Base-by-base conservation (phyloP, 2,888 invertebrate genomes). In the Lasiommata megera region DNA sequence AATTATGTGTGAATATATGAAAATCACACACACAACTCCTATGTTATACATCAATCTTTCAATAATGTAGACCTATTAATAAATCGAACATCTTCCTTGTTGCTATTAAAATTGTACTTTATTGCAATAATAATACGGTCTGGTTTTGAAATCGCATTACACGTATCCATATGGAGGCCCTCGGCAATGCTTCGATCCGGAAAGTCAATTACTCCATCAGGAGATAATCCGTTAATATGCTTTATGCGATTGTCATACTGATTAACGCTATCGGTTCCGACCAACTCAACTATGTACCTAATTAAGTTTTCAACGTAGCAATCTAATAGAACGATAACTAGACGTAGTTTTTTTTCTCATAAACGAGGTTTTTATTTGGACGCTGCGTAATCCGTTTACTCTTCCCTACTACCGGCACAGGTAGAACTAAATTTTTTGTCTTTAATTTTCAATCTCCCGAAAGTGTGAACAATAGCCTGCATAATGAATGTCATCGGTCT, bases 141-240 rank as follows among this genome's bases (percentile, higher is more conserved):
- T 38, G 17, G 55, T 31, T 54, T 47, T 34, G 43, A 46, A 59
- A 54, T 51, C 29, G 18, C 14, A 53, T 56, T 52, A 48, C 23
- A 54, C 16, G 36, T 53, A 41, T 41, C 47, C 16, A 18, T 31
- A 28, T 52, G 28, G 7, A 57, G 34, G 34, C 46, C 38, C 56
- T 62, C 55, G 48, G 57, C 53, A 60, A 51, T 54, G 50, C 55
- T 51, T 41, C 52, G 58, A 56, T 58, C 59, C 54, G 57, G 57
- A 57, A 62, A 62, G 62, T 66, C 66, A 66, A 66, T 66, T 63
- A 62, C 56, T 58, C 57, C 58, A 61, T 62, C 56, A 63, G 50
- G 56, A 62, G 57, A 63, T 65, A 63, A 66, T 63, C 63, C 50
- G 58, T 65, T 66, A 65, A 64, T 64, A 57, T 56, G 61, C 61